Conservation (phyloP, 2,113 vertebrate species). For the Balaenoptera acutorostrata region DNA sequence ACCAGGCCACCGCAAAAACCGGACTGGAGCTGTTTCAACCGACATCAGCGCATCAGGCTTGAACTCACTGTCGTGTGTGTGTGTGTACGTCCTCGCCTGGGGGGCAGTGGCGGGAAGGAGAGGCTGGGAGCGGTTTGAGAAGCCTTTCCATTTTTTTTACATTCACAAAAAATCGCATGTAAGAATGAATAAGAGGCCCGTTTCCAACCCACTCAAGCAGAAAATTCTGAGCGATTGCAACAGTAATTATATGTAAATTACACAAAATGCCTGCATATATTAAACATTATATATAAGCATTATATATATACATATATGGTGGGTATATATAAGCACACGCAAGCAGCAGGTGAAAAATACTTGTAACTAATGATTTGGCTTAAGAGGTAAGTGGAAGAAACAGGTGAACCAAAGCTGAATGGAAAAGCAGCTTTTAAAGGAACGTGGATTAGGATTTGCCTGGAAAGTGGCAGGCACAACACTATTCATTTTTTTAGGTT, state of each 20-base stretch:
- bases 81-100: not conserved
- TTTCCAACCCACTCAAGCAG: not conserved
- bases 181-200: not conserved
- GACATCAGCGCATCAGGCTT: not conserved
- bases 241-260: not conserved
- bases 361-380: not conserved
- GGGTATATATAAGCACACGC: not conserved
- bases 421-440: not conserved
- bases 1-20: not conserved
- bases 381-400: not conserved
- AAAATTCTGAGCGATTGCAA: not conserved
- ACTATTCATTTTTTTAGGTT: not conserved
- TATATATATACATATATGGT: fast-evolving
- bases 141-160: not conserved
- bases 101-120: fast-evolving
- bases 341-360: not conserved
- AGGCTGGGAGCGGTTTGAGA: not conserved
- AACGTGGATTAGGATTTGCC: not conserved
- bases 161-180: not conserved
- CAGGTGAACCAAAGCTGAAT: not conserved
- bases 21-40: not conserved
- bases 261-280: not conserved
- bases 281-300: not conserved
- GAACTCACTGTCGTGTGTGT: not conserved
- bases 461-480: not conserved